These are phyloP conservation scores for Cephus pygmeus DNA, from an alignment of 2,888 invertebrate species.

Conservation along the genomic window DNA sequence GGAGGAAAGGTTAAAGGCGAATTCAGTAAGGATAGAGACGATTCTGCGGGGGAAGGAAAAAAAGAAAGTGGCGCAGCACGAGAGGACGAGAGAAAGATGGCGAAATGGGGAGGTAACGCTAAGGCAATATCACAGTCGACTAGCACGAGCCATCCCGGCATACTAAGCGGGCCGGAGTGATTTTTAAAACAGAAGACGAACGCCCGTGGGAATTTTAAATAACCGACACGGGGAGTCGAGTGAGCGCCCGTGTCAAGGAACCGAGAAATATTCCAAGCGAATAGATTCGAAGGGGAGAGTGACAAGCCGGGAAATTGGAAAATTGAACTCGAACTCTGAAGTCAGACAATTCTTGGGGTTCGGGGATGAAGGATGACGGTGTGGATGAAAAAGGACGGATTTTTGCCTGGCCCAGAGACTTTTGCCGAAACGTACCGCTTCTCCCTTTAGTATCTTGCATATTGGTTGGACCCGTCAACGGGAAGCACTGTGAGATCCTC, in stretches of 20 bases:
- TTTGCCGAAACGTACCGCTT: neutral
- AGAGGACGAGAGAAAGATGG: slow-evolving; percentile 9
- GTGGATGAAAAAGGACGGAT: neutral
- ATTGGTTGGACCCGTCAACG: neutral
- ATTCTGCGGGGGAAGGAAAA: slow-evolving; percentile 7
- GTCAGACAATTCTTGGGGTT: neutral
- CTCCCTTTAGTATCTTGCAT: neutral
- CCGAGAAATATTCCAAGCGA: slow-evolving; percentile 50
- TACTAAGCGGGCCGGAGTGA: slow-evolving; percentile 56
- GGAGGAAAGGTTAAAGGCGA: neutral
- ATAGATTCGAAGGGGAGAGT: slow-evolving; percentile 45
- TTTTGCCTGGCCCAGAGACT: neutral
- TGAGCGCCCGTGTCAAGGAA: slow-evolving; percentile 27
- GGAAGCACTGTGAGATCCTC: neutral
- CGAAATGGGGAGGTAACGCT: slow-evolving; percentile 30
- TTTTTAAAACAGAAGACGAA: slow-evolving; percentile 57
- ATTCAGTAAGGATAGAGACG: neutral
- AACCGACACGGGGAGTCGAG: slow-evolving; percentile 34
- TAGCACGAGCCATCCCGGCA: slow-evolving; percentile 51
- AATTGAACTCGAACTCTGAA: slow-evolving; percentile 52
- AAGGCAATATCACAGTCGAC: slow-evolving; percentile 62
- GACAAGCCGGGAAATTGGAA: slow-evolving; percentile 61
- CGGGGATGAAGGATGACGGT: neutral
- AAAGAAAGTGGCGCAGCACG: neutral
- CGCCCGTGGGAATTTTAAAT: slow-evolving; percentile 56